Evolutionary conservation across 2,797 vertebrate genomes (phyloP).

Genomic region (Tokudaia muenninki): DNA sequence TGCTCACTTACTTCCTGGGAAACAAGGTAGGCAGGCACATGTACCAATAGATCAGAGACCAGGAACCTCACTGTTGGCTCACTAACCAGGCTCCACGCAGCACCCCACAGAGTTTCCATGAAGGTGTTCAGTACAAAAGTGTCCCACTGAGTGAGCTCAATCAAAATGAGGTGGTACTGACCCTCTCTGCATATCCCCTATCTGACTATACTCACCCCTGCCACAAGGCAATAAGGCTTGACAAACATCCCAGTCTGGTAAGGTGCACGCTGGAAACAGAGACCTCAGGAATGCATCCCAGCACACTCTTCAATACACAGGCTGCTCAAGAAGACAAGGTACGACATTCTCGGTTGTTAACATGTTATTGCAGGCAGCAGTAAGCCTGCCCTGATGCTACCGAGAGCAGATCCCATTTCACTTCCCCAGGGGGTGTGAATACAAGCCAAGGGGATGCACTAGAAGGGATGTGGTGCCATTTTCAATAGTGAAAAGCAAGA

Average conservation of each 20-base stretch:
- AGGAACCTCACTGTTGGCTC: not conserved
- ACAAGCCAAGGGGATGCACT: no score
- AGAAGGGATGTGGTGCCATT: not conserved
- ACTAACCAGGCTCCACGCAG: not conserved
- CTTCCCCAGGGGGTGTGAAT: not conserved
- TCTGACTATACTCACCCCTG: not conserved
- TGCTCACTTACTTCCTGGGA: not conserved
- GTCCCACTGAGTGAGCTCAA: not conserved
- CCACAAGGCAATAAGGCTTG: not conserved
- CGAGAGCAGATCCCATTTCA: not conserved
- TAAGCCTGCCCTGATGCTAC: not conserved
- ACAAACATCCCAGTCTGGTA: not conserved
- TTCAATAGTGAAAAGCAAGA: not conserved
- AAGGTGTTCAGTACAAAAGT: not conserved
- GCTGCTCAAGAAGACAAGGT: not conserved
- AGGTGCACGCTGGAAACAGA: rapidly evolving
- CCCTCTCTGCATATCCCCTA: not conserved
- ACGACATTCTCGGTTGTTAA: not conserved
- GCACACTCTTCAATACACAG: not conserved
- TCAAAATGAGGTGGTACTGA: not conserved
- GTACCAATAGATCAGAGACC: no score
- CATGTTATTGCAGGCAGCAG: not conserved
- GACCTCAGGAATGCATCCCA: not conserved
- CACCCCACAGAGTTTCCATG: not conserved
- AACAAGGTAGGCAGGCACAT: not conserved